These are phyloP conservation scores for Myiothlypis coronata DNA, from an alignment of 2,797 vertebrate species.

Conservation along the genomic window DNA sequence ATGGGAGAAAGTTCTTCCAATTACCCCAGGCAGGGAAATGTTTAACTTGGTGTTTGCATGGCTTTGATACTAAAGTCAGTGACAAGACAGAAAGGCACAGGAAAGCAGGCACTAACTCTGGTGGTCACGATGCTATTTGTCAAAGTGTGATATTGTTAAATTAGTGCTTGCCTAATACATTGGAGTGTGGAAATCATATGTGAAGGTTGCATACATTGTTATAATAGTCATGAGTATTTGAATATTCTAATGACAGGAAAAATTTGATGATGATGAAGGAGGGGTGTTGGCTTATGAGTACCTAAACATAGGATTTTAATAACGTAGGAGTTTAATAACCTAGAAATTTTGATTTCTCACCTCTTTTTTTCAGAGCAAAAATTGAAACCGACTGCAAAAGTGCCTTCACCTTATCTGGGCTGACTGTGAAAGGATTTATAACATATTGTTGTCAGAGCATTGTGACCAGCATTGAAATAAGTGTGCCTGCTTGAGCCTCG, in stretches of 20 bases:
- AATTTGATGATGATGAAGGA: background rate
- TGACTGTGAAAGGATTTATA: conserved; percentile 30
- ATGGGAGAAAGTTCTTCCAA: background rate
- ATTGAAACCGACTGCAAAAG: background rate
- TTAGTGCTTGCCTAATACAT: background rate
- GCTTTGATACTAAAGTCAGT: background rate
- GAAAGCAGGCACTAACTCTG: background rate
- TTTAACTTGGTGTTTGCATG: background rate
- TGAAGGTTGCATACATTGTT: background rate
- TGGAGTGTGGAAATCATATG: background rate
- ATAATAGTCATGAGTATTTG: background rate
- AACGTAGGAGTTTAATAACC: background rate
- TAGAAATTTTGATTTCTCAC: background rate
- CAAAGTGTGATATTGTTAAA: background rate
- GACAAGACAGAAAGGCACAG: background rate
- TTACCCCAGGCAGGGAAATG: background rate
- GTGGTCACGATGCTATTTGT: background rate
- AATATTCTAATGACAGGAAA: background rate
- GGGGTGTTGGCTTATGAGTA: background rate
- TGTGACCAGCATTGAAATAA: conserved; percentile 51
- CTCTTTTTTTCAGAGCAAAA: background rate
- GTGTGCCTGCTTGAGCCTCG: background rate
- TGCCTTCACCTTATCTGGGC: conserved; percentile 2
- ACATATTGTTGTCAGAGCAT: conserved; percentile 36
- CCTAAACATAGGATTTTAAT: background rate